Percentiles rank a stretch among this genome's conserved stretches.
Conservation (phyloP, 1,140 invertebrate species). For the Drosophila malerkotliana region DNA sequence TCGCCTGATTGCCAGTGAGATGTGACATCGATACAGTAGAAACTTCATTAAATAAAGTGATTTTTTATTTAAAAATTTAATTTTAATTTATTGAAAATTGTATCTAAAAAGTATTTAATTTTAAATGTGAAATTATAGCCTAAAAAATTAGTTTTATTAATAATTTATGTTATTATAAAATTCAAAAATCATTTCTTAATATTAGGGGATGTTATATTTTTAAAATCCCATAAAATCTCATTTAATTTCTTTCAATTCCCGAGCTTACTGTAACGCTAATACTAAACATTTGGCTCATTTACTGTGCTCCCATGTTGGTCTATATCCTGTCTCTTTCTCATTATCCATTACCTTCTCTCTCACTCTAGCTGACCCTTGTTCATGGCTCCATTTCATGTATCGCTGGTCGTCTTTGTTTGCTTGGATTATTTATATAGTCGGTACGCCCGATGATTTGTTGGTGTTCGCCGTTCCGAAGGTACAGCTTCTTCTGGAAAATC, state of each 20-base stretch:
- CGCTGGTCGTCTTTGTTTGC: conserved; percentile 47
- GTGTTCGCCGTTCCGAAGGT: conserved; percentile 32
- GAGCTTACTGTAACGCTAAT: not conserved
- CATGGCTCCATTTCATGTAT: conserved; percentile 25
- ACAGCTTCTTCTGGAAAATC: conserved; percentile 26
- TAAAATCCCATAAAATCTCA: not conserved
- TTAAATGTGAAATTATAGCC: too few species aligned
- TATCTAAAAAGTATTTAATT: too few species aligned
- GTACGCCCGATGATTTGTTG: conserved; percentile 55
- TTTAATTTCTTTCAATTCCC: not conserved
- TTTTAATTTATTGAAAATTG: too few species aligned
- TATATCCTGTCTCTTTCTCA: conserved; percentile 5
- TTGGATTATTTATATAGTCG: conserved; percentile 54
- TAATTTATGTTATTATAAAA: too few species aligned
- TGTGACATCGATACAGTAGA: conserved; percentile 44
- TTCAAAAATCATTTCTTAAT: too few species aligned
- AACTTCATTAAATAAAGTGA: not conserved
- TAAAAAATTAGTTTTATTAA: too few species aligned
- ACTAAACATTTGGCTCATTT: conserved; percentile 17
- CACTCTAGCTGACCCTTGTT: not conserved
- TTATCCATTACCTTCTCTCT: not conserved
- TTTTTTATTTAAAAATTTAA: not conserved
- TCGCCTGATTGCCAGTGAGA: conserved; percentile 43
- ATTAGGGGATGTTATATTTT: not conserved
- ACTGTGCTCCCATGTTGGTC: conserved; percentile 19